Evolutionary conservation across 2,113 vertebrate species (phyloP).

Genomic region (Axis porcinus): DNA sequence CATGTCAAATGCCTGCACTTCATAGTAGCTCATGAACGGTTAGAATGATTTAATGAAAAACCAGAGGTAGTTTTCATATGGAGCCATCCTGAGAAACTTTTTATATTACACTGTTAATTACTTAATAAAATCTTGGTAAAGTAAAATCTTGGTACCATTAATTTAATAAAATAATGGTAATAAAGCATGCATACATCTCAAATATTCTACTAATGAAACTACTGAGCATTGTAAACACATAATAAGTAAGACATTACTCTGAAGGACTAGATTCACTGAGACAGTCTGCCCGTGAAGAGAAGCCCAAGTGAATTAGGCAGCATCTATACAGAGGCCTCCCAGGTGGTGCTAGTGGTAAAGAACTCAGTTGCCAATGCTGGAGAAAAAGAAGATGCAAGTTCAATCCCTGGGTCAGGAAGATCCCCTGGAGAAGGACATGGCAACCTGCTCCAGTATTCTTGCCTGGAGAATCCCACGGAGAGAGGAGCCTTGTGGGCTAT

Average conservation of each 20-base stretch:
- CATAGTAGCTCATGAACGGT: background rate
- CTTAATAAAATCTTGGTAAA: background rate
- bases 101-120: background rate
- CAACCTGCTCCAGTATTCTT: background rate
- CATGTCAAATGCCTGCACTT: background rate
- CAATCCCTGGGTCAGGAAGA: background rate
- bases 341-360: background rate
- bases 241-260: background rate
- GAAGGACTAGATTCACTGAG: background rate
- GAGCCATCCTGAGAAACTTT: background rate
- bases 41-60: background rate
- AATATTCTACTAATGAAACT: background rate
- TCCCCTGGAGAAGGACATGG: background rate
- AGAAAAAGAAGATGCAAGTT: background rate
- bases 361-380: background rate
- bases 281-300: background rate
- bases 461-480: background rate
- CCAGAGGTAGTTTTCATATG: rapidly evolving
- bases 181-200: background rate
- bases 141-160: background rate
- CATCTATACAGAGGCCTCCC: background rate
- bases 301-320: background rate
- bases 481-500: background rate
- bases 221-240: background rate
- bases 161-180: background rate